phyloP scores from a whole-genome alignment of 1,140 invertebrate genomes.

The Phymastichus coffea region DNA sequence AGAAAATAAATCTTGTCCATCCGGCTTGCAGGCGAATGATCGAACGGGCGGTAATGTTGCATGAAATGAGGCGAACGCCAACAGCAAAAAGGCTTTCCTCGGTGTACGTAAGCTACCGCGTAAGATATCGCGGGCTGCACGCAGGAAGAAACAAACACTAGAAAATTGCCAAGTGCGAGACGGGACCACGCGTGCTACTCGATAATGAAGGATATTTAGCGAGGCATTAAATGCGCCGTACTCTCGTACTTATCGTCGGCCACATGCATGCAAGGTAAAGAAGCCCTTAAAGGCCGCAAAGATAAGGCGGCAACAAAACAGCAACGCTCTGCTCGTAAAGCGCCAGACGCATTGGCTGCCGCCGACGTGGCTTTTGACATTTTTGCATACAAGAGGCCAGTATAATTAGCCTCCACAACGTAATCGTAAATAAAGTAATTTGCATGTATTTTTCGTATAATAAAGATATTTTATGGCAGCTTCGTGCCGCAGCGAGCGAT shows the following conservation, averaged over 20 bases:
- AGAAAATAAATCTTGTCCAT: no score
- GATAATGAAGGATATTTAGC: conserved; percentile 24
- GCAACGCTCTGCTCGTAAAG: conserved; percentile 49
- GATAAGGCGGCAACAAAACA: no score
- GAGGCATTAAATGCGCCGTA: conserved; percentile 1
- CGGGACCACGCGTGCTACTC: neutral
- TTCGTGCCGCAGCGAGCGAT: no score
- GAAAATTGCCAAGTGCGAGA: no score
- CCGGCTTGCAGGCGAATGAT: no score
- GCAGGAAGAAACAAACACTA: no score
- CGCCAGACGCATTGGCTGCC: conserved; percentile 40
- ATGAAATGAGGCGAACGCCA: no score
- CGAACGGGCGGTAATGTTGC: no score
- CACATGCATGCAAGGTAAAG: neutral
- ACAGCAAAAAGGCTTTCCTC: no score
- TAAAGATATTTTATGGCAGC: conserved; percentile 50
- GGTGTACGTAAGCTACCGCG: no score
- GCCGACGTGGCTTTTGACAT: conserved; percentile 50
- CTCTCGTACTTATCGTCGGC: conserved; percentile 9
- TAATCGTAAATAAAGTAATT: conserved; percentile 54
- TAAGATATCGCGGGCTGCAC: no score
- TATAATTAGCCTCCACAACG: conserved; percentile 49
- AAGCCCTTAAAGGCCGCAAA: no score
- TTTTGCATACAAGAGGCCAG: conserved; percentile 47
- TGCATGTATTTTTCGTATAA: conserved; percentile 52